phyloP scores from a whole-genome alignment of 2,113 vertebrate species.

The Prochilodus magdalenae region DNA sequence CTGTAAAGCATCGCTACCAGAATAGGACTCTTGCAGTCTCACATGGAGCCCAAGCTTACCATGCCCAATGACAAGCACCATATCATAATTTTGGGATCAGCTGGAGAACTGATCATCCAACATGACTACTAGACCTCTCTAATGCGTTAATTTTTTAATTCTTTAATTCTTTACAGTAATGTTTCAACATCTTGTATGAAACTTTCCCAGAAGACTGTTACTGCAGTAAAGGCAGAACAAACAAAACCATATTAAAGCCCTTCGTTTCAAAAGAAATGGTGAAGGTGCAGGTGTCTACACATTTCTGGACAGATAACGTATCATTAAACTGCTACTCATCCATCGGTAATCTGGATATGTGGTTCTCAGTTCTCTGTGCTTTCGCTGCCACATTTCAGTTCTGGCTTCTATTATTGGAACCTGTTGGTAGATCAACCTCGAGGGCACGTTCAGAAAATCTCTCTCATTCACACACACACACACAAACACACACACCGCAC shows the following conservation, averaged over 20 bases:
- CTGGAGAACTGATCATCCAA: no score
- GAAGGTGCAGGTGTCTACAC: background rate
- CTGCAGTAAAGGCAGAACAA: background rate
- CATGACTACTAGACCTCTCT: no score
- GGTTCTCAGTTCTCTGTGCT: background rate
- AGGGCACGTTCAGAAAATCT: constrained; percentile 16
- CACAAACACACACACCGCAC: constrained; percentile 27
- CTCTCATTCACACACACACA: constrained; percentile 23
- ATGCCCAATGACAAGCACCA: no score
- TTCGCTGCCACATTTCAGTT: constrained; percentile 1
- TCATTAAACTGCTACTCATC: background rate
- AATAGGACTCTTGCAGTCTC: no score
- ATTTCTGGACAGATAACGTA: background rate
- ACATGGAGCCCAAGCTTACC: no score
- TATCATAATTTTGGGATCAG: background rate
- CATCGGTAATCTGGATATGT: background rate
- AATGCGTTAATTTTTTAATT: no score
- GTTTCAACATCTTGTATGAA: no score
- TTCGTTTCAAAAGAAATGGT: background rate
- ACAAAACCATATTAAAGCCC: background rate
- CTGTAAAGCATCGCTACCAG: no score
- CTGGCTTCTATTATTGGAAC: constrained; percentile 27
- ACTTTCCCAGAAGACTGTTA: background rate
- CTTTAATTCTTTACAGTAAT: no score
- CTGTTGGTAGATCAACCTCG: constrained; percentile 33